Evolutionary conservation across 2,888 invertebrate genomes (phyloP).

Genomic region (Thymelicus acteon): DNA sequence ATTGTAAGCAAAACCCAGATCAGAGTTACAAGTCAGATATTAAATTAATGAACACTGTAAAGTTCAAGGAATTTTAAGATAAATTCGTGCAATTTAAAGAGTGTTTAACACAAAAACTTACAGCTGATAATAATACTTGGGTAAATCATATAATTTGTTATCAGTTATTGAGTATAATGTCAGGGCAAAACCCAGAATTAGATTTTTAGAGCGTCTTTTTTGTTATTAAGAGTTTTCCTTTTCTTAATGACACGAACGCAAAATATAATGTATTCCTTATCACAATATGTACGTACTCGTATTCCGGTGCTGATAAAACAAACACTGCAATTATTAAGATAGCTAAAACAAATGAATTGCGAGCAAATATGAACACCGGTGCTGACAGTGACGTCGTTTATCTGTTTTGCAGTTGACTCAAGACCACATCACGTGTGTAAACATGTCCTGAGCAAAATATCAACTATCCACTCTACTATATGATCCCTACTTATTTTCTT

Average conservation of each 20-base stretch:
- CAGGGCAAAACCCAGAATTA: no score
- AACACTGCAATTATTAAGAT: slow-evolving; percentile 37
- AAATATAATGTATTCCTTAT: slow-evolving; percentile 5
- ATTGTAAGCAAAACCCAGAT: slow-evolving; percentile 21
- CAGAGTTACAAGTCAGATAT: slow-evolving; percentile 2
- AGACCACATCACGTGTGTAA: slow-evolving; percentile 62
- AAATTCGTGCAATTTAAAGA: slow-evolving; percentile 7
- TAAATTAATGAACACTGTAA: not conserved
- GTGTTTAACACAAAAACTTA: slow-evolving; percentile 2
- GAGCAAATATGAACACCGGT: slow-evolving; percentile 32
- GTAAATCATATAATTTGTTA: no score
- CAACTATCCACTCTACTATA: slow-evolving; percentile 51
- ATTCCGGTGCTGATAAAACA: slow-evolving; percentile 25
- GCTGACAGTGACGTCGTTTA: slow-evolving; percentile 25
- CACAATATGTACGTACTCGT: not conserved
- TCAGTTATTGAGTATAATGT: no score
- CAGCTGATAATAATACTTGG: no score
- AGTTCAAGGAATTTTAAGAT: slow-evolving; percentile 22
- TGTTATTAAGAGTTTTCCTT: no score
- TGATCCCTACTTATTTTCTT: slow-evolving; percentile 65
- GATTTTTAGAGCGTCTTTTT: no score
- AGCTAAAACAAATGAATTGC: slow-evolving; percentile 31
- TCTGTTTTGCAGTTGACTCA: slow-evolving; percentile 40
- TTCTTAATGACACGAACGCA: no score
- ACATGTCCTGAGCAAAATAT: slow-evolving; percentile 51